Base-by-base conservation (phyloP, 1,140 invertebrate species). In the Pseudomyrmex sp. region DNA sequence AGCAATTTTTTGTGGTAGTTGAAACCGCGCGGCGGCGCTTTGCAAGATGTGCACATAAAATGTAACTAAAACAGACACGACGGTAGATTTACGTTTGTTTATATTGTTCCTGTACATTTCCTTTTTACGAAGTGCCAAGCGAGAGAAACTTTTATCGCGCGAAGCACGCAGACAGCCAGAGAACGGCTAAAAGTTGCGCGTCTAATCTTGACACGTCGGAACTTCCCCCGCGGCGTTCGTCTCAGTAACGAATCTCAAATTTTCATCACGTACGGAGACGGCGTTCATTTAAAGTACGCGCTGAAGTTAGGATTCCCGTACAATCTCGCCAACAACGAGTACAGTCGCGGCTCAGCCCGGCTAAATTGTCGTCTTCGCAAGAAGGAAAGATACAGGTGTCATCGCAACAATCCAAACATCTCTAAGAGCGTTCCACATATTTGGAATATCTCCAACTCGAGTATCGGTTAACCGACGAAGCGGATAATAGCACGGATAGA, bases 131-230 rank as follows among this genome's bases (percentile, higher is more conserved):
- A 35, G 56, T n/a, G 23, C 44, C 35, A 35, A 50, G 62, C 9
- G 15, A 26, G 65, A 48, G 65, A 48, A 69, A 79, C 76, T 79
- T 79, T 79, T 70, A 58, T 65, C 15, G 52, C 65, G 65, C 44
- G 35, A 58, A 18, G 12, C 50, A 18, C 20, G 23, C n/a, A 35
- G 35, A 35, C 35, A 35, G 63, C 18, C 23, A 23, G 35, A 1
- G 20, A 46, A 23, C 1, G 13, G 65, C 54, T 26, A 50, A 80
- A 48, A 72, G 44, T 80, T 52, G 66, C 54, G 52, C 76, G 76
- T 70, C 46, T 80, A 80, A 80, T 80, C 76, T 80, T 61, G 66
- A 80, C 76, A 80, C 76, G 76, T 70, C 44, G 76, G 26, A 80
- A 80, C 66, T 80, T 80, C 12, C 66, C 35, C 50, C 44, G 66